Base-by-base conservation (phyloP, 1,140 invertebrate species). In the Drosophila orosa region DNA sequence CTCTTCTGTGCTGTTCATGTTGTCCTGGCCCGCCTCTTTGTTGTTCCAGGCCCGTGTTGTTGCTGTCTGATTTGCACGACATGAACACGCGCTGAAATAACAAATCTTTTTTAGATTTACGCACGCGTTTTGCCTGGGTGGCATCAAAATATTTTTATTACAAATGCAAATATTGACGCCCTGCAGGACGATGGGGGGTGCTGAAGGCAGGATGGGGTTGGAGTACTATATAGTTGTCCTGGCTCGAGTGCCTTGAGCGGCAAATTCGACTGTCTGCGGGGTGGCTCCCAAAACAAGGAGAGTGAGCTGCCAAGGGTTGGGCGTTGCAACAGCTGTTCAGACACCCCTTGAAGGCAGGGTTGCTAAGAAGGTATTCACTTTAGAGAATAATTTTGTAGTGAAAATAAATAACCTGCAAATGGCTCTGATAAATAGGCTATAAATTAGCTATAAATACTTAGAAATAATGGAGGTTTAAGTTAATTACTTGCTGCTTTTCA, bases 81-180 rank as follows among this genome's bases (percentile, higher is more conserved):
- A 86, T 44, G 65, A 72, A 78, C 66, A 79, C 66, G 78, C 65
- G 55, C 79, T 61, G 75, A 65, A 87, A 83, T 83, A 83, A 83
- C 84, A 89, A 87, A 87, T 87, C 84, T 80, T 72, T 87, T 87
- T 89, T 84, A 80, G 80, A 87, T 87, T 87, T 89, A 74, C 84
- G 80, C 84, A 83, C 84, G 67, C 76, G 58, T 77, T 83, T 89
- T 69, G 72, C 67, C 55, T 63, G 63, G 65, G 27, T 74, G 77
- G 80, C 84, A 90, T 84, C 84, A 80, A 84, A 89, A 89, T 89
- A 89, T 89, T 89, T 87, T 89, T 89, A 89, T 89, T 89, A 89
- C 84, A 89, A 89, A 89, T 89, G 84, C 84, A 89, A 89, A 89
- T 89, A 89, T 89, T 89, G 84, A 84, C 80, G 80, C 84, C 66